Conservation (phyloP, 2,113 vertebrate species). For the Spilogale gracilis region DNA sequence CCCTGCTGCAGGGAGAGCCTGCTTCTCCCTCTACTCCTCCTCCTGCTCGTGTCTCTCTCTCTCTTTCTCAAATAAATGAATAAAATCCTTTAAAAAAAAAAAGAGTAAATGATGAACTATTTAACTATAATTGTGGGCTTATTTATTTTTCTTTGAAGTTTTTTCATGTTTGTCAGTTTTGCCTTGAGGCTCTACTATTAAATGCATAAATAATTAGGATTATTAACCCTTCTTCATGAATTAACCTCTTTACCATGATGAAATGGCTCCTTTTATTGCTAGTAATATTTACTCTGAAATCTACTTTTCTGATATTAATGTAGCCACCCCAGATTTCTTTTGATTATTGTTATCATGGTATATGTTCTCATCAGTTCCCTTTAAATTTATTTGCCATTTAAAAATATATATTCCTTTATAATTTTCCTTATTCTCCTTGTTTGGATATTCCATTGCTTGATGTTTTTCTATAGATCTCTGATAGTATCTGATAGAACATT, state of each 20-base stretch:
- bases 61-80: background rate
- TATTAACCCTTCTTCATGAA: background rate
- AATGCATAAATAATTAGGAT: constrained; percentile 27
- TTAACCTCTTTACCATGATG: background rate
- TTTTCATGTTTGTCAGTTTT: background rate
- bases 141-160: background rate
- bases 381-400: background rate
- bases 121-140: background rate
- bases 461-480: background rate
- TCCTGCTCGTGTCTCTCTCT: no score
- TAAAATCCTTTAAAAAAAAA: background rate
- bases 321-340: background rate
- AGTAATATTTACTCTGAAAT: background rate
- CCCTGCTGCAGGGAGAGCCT: background rate
- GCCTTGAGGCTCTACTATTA: background rate
- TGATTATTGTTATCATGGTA: background rate
- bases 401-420: background rate
- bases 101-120: background rate
- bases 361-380: background rate
- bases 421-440: background rate
- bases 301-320: background rate
- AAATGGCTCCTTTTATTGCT: background rate
- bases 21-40: background rate
- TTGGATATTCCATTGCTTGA: background rate
- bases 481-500: background rate